A percentile compares a stretch with the other conserved stretches of the same genome.
phyloP scores from a whole-genome alignment of 2,113 vertebrate species.

The Scomber scombrus region DNA sequence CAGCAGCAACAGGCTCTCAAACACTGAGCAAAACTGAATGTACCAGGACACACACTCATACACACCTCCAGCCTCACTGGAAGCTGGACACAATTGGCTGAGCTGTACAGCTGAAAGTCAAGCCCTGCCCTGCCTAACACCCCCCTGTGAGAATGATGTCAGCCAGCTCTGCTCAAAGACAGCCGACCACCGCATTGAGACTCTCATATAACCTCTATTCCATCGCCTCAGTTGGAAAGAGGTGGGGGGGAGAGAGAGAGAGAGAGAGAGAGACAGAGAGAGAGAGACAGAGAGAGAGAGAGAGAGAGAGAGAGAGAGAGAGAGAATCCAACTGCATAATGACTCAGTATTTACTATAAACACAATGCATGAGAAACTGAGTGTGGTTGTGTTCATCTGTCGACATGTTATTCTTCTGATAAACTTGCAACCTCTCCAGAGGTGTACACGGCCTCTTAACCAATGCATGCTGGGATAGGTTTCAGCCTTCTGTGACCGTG shows the following conservation, averaged over 20 bases:
- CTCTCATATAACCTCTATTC: constrained; percentile 70
- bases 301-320: too few species aligned
- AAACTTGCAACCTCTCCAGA: not conserved
- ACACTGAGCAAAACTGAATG: constrained; percentile 38
- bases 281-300: too few species aligned
- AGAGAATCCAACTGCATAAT: constrained; percentile 6
- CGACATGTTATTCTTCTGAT: not conserved
- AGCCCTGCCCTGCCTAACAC: constrained; percentile 49
- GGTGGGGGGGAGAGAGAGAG: constrained; percentile 24
- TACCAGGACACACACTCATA: not conserved
- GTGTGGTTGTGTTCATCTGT: constrained; percentile 14
- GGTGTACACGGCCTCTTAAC: not conserved
- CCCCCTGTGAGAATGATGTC: constrained; percentile 68
- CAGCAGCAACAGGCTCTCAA: constrained; percentile 18
- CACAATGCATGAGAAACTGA: constrained; percentile 12
- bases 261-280: constrained; percentile 16
- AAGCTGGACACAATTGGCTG: constrained; percentile 35
- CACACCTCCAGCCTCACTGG: constrained; percentile 22
- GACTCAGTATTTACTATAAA: constrained; percentile 37
- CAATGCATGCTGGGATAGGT: not conserved
- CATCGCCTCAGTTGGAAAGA: constrained; percentile 41
- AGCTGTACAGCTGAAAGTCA: constrained; percentile 38
- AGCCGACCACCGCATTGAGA: constrained; percentile 59
- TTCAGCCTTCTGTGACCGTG: not conserved
- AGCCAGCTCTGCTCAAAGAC: constrained; percentile 57